phyloP scores from a whole-genome alignment of 2,113 vertebrate genomes.

The Oophaga pumilio region DNA sequence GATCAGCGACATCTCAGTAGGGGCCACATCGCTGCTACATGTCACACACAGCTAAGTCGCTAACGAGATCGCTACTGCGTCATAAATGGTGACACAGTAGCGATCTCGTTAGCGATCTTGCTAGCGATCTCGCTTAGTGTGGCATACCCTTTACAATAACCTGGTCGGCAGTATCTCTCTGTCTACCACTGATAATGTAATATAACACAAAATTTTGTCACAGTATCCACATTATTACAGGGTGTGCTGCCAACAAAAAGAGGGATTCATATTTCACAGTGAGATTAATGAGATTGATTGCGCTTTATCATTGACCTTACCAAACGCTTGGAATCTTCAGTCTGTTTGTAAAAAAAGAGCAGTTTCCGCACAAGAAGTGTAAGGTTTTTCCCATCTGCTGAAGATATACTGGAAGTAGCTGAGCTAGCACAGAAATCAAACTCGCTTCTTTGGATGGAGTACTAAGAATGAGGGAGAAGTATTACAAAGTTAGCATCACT shows the following conservation, averaged over 20 bases:
- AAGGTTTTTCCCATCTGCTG: constrained; percentile 75
- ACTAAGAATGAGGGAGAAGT: constrained; percentile 68
- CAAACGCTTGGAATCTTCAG: constrained; percentile 89
- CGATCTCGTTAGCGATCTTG: too few relatives aligned
- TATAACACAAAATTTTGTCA: neutral
- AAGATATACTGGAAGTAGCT: constrained; percentile 74
- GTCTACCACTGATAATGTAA: too few relatives aligned
- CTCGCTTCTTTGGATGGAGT: constrained; percentile 84
- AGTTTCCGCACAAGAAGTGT: constrained; percentile 87
- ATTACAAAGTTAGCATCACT: neutral
- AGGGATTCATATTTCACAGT: neutral
- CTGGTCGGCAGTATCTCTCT: too few relatives aligned
- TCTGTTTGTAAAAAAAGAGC: constrained; percentile 94
- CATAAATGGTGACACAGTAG: too few relatives aligned
- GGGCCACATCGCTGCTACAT: too few relatives aligned
- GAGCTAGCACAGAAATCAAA: constrained; percentile 83
- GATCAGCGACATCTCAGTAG: too few relatives aligned
- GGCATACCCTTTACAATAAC: too few relatives aligned
- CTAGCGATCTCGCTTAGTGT: too few relatives aligned
- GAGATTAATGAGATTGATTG: neutral
- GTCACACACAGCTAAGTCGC: too few relatives aligned
- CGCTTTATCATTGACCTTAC: constrained; percentile 70
- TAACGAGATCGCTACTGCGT: too few relatives aligned
- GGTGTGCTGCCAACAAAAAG: neutral
- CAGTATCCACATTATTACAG: neutral